Conservation (phyloP, 2,888 invertebrate genomes). For the Acrobasis consociella region DNA sequence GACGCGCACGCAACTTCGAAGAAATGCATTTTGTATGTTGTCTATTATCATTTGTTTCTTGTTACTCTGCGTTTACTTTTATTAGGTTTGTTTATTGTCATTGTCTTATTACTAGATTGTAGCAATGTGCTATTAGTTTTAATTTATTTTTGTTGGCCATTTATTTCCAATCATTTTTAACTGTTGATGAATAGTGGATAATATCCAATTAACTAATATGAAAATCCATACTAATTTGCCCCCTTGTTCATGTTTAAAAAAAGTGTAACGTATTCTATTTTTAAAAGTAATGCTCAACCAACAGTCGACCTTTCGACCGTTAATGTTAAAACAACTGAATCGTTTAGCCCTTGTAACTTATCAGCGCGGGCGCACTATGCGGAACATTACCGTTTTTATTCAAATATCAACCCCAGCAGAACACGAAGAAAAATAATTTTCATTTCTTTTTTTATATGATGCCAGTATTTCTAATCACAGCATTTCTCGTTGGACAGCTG, state of each 20-base stretch:
- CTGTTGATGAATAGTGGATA: too few species aligned
- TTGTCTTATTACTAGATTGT: too few species aligned
- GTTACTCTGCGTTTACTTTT: slow-evolving; percentile 22
- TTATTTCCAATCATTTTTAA: too few species aligned
- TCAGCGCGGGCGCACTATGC: slow-evolving; percentile 58
- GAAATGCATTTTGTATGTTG: slow-evolving; percentile 23
- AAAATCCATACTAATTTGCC: too few species aligned
- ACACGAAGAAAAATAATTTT: slow-evolving; percentile 40
- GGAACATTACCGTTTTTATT: slow-evolving; percentile 81
- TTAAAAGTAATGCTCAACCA: slow-evolving; percentile 11
- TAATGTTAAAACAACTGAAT: slow-evolving; percentile 30
- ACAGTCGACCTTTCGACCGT: slow-evolving; percentile 28
- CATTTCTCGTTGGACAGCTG: slow-evolving; percentile 58
- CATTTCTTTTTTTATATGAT: slow-evolving; percentile 30
- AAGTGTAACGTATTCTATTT: slow-evolving; percentile 15
- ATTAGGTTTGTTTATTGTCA: neutral
- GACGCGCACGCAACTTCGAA: slow-evolving; percentile 18
- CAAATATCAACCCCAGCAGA: slow-evolving; percentile 55
- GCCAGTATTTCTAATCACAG: slow-evolving; percentile 44
- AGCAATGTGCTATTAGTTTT: too few species aligned
- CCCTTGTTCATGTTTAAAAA: neutral
- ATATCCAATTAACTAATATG: too few species aligned
- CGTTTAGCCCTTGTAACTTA: slow-evolving; percentile 50
- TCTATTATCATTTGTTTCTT: slow-evolving; percentile 9
- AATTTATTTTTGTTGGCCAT: too few species aligned